Base-by-base conservation (phyloP, 92 coral and sea anemone species). In the Palythoa heliodiscus region DNA sequence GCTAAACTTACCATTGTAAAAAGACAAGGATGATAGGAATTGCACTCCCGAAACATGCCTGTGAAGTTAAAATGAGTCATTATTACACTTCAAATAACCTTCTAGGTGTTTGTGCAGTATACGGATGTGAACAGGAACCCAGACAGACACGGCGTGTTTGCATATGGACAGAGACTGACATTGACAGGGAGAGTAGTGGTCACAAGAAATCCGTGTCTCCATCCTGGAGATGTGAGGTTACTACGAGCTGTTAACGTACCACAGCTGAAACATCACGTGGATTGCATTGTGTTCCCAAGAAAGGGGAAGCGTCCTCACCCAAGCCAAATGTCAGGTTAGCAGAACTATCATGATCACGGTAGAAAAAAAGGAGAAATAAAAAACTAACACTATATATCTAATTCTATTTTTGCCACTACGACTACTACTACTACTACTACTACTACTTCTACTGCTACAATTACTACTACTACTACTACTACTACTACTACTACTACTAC, bases 191-290 rank as follows among this genome's bases (percentile, higher is more conserved):
- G 88, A 3, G 98, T 94, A 60, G 94, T 93, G 78, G 98, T 96
- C 35, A 94, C 98, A 1, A 82, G 99, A 54, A 96, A 96, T 79
- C 99, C 99, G 7, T 96, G 99, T 55, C 90, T 96, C 71, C 99
- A 96, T 89, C 99, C 99, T 78, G 99, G 99, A 74, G 99, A 96
- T 80, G 91, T 96, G 60, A 92, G 98, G 64, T 86, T 76, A 57
- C 95, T 96, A 54, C 90, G 89, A 52, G 99, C 99, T 19, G 95
- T 96, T 69, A 83, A 86, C 67, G 91, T 86, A 39, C 95, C 98
- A 6, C 88, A 84, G 75, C 86, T 96, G 4, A 86, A 25, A 71
- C 99, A 96, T 83, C 87, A 94, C 85, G 95, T 94, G 77, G 99
- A 96, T 83, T 92, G 99, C 68, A 83, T 96, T 22, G 99, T 96